Base-by-base conservation (phyloP, 2,888 invertebrate species). In the Hypselothyrea guttata region DNA sequence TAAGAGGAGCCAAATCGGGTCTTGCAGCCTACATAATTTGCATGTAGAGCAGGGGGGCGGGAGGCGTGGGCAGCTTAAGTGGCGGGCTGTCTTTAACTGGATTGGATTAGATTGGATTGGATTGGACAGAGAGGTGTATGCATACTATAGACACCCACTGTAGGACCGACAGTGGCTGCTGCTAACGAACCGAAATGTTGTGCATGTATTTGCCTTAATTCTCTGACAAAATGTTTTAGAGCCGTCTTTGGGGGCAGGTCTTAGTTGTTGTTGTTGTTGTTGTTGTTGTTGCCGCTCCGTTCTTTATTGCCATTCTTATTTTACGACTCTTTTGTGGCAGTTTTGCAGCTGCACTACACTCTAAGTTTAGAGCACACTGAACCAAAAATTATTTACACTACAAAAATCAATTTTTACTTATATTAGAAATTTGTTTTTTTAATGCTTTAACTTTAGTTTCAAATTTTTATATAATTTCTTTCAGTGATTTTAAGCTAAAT, bases 301-400 rank as follows among this genome's bases (percentile, higher is more conserved):
- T 73, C 79, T 64, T 74, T 75, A 74, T 75, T 37, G 63, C 38
- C 42, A 68, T 69, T 77, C 84, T 75, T 70, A 71, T 81, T 81
- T 79, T 74, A 79, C 79, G 83, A 79, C 60, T 65, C 70, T 77
- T 81, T 81, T 77, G 62, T 54, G 65, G 65, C 70, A 72, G 51
- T 58, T 53, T 56, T 48, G 64, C 59, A 48, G 62, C 55, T 53
- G 56, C 51, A 53, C n/a, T 7, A 11, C 27, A 1, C 33, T 22
- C 35, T 18, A 22, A 5, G 22, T 5, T 22, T 22, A 22, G 22
- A 22, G 22, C 22, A 22, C n/a, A n/a, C n/a, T n/a, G n/a, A n/a
- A n/a, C n/a, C n/a, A n/a, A n/a, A n/a, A n/a, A n/a, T n/a, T n/a
- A n/a, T n/a, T n/a, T n/a, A n/a, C n/a, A n/a, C n/a, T n/a, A n/a